Evolutionary conservation across 30 jellyfish, hydroid and myxozoan genomes (phyloP).

Genomic region (Rhopilema esculentum): DNA sequence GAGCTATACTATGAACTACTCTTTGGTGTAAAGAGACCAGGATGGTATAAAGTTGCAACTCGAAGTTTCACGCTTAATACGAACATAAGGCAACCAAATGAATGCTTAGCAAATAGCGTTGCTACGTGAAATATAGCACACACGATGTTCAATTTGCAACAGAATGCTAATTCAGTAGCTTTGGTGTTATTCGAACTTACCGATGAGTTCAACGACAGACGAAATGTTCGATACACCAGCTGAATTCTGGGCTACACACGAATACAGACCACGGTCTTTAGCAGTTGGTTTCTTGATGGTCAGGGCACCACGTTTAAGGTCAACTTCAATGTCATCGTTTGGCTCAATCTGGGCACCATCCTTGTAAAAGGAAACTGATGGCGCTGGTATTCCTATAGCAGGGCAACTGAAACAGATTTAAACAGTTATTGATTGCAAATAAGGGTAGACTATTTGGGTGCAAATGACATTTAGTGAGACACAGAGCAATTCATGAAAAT

Average conservation of each 20-base stretch:
- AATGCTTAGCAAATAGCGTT: no score
- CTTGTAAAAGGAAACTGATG: conserved; percentile 66
- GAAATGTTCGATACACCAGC: conserved; percentile 69
- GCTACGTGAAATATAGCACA: no score
- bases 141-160: no score
- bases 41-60: no score
- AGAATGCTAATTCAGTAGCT: background rate
- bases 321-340: conserved; percentile 23
- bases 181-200: conserved; percentile 1
- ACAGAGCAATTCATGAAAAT: no score
- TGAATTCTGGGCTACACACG: conserved; percentile 79
- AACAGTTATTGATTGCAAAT: background rate
- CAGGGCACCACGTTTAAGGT: conserved; percentile 40
- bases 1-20: no score
- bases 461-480: no score
- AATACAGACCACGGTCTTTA: conserved; percentile 53
- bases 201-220: conserved; percentile 29
- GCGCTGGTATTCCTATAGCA: conserved; percentile 88
- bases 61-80: no score
- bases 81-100: no score
- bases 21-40: no score
- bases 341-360: conserved; percentile 46
- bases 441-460: no score
- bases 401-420: conserved; percentile 91
- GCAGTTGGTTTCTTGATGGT: conserved; percentile 44